Percentiles rank a stretch among this genome's conserved stretches.
Evolutionary conservation across 2,113 vertebrate genomes (phyloP).

Genomic region (Saguinus midas): DNA sequence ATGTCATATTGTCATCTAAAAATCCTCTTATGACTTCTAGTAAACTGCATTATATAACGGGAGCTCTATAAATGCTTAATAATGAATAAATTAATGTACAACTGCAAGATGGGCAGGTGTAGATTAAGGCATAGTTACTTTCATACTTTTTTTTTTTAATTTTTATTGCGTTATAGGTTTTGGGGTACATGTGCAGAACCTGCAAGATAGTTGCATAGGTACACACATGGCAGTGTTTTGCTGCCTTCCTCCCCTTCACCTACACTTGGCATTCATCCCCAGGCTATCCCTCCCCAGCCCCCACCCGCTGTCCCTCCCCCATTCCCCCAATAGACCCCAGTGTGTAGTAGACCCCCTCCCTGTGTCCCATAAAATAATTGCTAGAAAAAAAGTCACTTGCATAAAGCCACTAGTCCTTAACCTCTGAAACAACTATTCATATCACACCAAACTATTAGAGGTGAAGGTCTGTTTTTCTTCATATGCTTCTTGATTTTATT

Average conservation of each 20-base stretch:
- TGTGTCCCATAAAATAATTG: neutral
- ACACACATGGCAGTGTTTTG: too few relatives aligned
- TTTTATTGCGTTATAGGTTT: too few relatives aligned
- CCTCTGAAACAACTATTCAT: neutral
- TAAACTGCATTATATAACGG: neutral
- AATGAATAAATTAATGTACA: neutral
- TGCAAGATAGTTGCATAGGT: too few relatives aligned
- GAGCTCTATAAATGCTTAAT: neutral
- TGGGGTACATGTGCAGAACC: too few relatives aligned
- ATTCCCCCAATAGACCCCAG: too few relatives aligned
- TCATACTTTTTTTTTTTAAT: neutral
- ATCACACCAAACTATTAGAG: constrained; percentile 11
- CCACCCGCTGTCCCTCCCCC: too few relatives aligned
- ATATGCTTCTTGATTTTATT: constrained; percentile 29
- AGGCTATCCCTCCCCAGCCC: too few relatives aligned
- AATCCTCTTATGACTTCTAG: constrained; percentile 23
- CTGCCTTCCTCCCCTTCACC: too few relatives aligned
- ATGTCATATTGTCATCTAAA: constrained; percentile 32
- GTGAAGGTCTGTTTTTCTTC: neutral
- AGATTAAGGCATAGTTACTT: neutral
- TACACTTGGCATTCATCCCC: too few relatives aligned
- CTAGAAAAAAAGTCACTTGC: neutral
- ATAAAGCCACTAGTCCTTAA: neutral
- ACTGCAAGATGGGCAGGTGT: neutral
- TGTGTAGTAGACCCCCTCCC: too few relatives aligned